Percentiles rank a stretch among this genome's conserved stretches.
Evolutionary conservation across 2,888 invertebrate species (phyloP).

Genomic region (Ectobius pallidus): DNA sequence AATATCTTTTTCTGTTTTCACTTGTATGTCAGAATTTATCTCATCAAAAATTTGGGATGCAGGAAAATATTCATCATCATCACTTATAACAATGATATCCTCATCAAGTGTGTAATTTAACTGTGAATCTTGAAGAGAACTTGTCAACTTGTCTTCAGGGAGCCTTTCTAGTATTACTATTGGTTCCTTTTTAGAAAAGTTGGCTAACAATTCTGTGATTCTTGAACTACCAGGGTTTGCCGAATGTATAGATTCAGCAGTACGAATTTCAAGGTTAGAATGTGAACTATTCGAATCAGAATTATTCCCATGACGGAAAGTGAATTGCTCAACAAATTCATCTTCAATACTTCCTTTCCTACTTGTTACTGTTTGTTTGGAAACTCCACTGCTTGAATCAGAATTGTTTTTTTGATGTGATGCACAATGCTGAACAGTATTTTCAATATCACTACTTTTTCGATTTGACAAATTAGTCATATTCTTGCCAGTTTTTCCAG

Average conservation of each 20-base stretch:
- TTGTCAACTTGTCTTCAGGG: neutral
- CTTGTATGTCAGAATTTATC: conserved; percentile 54
- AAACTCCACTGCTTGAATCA: neutral
- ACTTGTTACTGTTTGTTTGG: neutral
- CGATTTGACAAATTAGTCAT: too few species aligned
- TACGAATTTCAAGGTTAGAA: neutral
- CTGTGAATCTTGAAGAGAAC: neutral
- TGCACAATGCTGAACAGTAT: too few species aligned
- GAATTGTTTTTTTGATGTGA: too few species aligned
- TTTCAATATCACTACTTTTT: too few species aligned
- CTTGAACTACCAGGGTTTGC: neutral
- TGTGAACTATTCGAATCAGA: neutral
- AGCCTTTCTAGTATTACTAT: conserved; percentile 7
- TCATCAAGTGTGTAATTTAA: conserved; percentile 28
- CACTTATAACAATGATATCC: conserved; percentile 45
- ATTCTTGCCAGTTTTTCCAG: too few species aligned
- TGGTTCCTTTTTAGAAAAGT: neutral
- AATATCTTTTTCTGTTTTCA: conserved; percentile 41
- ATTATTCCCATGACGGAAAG: neutral
- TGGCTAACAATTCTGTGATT: neutral
- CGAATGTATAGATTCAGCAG: neutral
- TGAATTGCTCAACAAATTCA: neutral
- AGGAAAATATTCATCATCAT: conserved; percentile 60
- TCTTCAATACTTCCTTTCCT: neutral
- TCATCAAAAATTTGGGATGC: conserved; percentile 61